Conservation (phyloP, 2,113 vertebrate species). For the Cairina moschata region DNA sequence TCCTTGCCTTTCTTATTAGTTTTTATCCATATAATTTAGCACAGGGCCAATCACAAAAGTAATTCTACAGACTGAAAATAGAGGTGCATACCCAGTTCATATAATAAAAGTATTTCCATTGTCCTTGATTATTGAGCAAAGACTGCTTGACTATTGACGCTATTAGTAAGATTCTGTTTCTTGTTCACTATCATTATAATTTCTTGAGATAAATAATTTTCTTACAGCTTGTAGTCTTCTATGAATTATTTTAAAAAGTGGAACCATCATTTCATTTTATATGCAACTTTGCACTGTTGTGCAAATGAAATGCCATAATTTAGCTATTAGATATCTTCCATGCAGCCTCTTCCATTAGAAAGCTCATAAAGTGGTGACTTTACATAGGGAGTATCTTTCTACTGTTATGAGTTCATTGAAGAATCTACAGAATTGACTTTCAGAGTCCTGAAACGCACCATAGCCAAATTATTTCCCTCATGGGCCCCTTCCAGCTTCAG, state of each 20-base stretch:
- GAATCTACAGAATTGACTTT: background rate
- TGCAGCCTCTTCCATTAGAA: background rate
- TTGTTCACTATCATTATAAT: background rate
- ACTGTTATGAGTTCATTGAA: background rate
- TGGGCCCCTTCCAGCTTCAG: background rate
- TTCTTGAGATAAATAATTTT: background rate
- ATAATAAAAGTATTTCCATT: background rate
- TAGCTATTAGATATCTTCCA: background rate
- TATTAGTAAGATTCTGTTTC: background rate
- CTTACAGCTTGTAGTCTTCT: background rate
- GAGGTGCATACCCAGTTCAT: background rate
- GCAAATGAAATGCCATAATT: background rate
- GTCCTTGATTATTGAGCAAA: background rate
- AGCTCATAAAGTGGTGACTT: background rate
- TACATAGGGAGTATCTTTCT: background rate
- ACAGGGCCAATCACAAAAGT: constrained; percentile 31
- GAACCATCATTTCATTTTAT: background rate
- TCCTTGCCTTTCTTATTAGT: constrained; percentile 14
- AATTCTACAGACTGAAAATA: constrained; percentile 9
- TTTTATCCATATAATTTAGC: constrained; percentile 55
- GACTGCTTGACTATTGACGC: background rate
- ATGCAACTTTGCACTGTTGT: background rate
- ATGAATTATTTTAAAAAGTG: background rate
- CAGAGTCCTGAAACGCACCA: background rate
- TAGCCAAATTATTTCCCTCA: background rate